phyloP scores from a whole-genome alignment of 2,797 vertebrate genomes.

The Vipera ursinii region DNA sequence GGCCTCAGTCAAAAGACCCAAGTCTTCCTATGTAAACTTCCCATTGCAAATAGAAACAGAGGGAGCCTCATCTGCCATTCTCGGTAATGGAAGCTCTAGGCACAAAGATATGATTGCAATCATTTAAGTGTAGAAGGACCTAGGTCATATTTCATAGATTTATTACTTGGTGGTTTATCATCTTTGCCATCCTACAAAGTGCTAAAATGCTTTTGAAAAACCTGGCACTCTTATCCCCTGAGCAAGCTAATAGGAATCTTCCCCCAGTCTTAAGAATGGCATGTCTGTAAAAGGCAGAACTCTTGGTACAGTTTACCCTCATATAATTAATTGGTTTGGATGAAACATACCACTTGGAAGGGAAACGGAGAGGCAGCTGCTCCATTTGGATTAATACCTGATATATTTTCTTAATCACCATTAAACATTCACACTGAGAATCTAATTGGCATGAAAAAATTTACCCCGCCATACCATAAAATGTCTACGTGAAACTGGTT shows the following conservation, averaged over 20 bases:
- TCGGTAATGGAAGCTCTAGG: neutral
- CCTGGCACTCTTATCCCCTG: neutral
- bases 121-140: slow-evolving; percentile 18
- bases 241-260: slow-evolving; percentile 28
- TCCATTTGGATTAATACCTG: neutral
- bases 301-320: neutral
- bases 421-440: slow-evolving; percentile 6
- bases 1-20: neutral
- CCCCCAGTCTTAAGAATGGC: neutral
- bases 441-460: neutral
- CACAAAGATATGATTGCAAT: neutral
- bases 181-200: slow-evolving; percentile 7
- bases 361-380: neutral
- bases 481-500: neutral
- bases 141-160: slow-evolving; percentile 5
- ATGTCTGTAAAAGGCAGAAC: neutral
- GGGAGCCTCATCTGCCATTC: slow-evolving; percentile 2
- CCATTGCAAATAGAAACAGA: neutral
- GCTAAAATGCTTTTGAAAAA: slow-evolving; percentile 21
- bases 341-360: neutral
- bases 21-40: neutral
- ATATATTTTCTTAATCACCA: neutral
- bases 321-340: neutral
- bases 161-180: slow-evolving; percentile 22
- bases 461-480: neutral